Percentiles rank a stretch among this genome's conserved stretches.
Evolutionary conservation across 2,888 invertebrate species (phyloP).

Genomic region (Lochmaea capreae): DNA sequence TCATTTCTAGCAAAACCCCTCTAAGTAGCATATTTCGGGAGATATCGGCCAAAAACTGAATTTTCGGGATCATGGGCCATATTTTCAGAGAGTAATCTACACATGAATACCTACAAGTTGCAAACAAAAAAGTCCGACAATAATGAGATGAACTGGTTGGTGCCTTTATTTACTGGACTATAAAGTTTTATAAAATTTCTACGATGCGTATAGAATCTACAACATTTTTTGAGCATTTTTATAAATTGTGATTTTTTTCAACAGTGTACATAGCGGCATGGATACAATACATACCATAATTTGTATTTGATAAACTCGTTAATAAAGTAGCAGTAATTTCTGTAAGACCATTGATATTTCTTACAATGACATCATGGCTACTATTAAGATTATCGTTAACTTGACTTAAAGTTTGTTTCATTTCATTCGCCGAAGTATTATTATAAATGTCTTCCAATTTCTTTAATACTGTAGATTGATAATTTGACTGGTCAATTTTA

Average conservation of each 20-base stretch:
- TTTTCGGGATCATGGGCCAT: too few relatives aligned
- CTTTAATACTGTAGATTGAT: slow-evolving; percentile 67
- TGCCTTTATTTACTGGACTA: too few relatives aligned
- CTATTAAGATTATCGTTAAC: slow-evolving; percentile 49
- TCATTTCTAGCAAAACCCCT: too few relatives aligned
- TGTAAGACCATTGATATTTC: slow-evolving; percentile 54
- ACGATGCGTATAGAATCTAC: too few relatives aligned
- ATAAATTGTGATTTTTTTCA: neutral
- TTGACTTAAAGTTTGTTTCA: neutral
- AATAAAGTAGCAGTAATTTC: slow-evolving; percentile 72
- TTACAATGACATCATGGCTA: slow-evolving; percentile 53
- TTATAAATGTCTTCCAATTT: slow-evolving; percentile 44
- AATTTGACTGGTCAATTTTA: slow-evolving; percentile 65
- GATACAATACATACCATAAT: neutral
- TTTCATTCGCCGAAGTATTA: neutral
- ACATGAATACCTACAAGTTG: too few relatives aligned
- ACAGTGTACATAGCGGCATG: neutral
- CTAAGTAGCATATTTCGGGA: too few relatives aligned
- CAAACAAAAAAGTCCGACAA: too few relatives aligned
- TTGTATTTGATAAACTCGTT: slow-evolving; percentile 64
- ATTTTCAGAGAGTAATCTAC: too few relatives aligned
- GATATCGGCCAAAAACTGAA: too few relatives aligned
- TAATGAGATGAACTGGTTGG: too few relatives aligned
- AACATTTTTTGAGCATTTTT: too few relatives aligned
- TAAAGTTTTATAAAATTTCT: too few relatives aligned